Base-by-base conservation (phyloP, 2,888 invertebrate species). In the Onthophagus sagittarius region DNA sequence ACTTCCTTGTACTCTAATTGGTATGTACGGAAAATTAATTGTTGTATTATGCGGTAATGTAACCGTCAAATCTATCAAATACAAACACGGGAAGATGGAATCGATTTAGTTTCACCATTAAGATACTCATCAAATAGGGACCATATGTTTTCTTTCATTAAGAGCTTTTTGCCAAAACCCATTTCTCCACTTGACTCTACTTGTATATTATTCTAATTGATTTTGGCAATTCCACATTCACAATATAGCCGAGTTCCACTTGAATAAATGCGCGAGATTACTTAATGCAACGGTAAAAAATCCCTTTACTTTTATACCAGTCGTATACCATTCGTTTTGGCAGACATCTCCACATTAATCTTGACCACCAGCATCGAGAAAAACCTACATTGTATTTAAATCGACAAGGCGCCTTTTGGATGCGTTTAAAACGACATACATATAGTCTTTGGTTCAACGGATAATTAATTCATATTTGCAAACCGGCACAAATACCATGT, bases 381-480 rank as follows among this genome's bases (percentile, higher is more conserved):
- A 67, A 67, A 32, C 67, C 31, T 13, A 32, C 67, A 67, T 32
- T 67, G 33, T 67, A 67, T 67, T 67, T 67, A 31, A 14, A 65
- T 67, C 33, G 67, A 32, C 33, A 23, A 67, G 15, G 31, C 31
- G 31, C 31, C 13, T n/a, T n/a, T 15, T 67, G 23, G 5, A 67
- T 23, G 13, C 33, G 23, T 23, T 9, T 14, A 67, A 11, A 67
- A 23, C 11, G 31, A 7, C 11, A 65, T 14, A 65, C 9, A 23
- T 67, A 15, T 23, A 6, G 13, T 32, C 23, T 31, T 67, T 32
- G 33, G 33, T 67, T 67, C 0, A 7, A 15, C 13, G n/a, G 11
- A 9, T 15, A 63, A 15, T 15, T 63, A 63, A 63, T 15, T 14
- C 65, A 65, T 65, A 65, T 15, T n/a, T 13, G 5, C 31, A 23